phyloP scores from a whole-genome alignment of 2,113 vertebrate species.

The Halcyon malimbica region DNA sequence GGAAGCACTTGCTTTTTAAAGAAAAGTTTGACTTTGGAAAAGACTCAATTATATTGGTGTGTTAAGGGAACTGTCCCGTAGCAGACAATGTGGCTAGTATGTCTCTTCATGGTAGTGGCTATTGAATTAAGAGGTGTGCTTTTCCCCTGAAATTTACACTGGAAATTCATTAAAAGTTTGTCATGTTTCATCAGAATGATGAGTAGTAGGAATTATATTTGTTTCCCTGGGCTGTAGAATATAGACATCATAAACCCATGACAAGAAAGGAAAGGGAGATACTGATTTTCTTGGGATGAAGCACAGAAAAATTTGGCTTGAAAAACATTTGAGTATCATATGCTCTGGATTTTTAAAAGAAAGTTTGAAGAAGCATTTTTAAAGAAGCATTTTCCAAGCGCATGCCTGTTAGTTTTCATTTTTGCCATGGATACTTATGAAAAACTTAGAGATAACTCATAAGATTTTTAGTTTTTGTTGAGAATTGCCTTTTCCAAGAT shows the following conservation, averaged over 20 bases:
- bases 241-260: not conserved
- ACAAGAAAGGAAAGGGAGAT: not conserved
- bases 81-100: not conserved
- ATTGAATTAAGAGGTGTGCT: not conserved
- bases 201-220: not conserved
- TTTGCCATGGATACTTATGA: conserved; percentile 7
- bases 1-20: not conserved
- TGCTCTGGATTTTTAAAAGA: not conserved
- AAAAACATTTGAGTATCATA: not conserved
- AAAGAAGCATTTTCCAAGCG: not conserved
- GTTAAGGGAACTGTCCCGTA: not conserved
- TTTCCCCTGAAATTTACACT: not conserved
- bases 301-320: not conserved
- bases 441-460: not conserved
- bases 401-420: not conserved
- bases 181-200: not conserved
- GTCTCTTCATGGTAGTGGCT: not conserved
- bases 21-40: not conserved
- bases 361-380: not conserved
- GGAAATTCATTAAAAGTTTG: conserved; percentile 12
- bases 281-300: not conserved
- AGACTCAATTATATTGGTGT: not conserved
- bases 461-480: conserved; percentile 25
- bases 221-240: not conserved
- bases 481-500: conserved; percentile 54